phyloP scores from a whole-genome alignment of 2,113 vertebrate species.

The Geococcyx californianus region DNA sequence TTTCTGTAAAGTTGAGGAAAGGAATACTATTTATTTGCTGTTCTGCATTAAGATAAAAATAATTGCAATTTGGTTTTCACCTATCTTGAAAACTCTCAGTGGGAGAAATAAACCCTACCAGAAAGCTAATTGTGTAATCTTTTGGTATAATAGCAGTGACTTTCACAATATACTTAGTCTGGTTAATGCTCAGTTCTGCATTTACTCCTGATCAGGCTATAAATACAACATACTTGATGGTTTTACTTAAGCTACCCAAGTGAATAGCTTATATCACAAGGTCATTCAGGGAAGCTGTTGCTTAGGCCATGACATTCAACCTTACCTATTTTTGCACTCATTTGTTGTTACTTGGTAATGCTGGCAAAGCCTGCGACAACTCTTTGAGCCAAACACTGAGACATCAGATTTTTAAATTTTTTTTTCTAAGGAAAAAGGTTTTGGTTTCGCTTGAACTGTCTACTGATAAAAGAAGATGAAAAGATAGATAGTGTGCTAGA shows the following conservation, averaged over 20 bases:
- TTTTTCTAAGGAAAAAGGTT: background rate
- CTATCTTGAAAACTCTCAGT: background rate
- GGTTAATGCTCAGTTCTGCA: background rate
- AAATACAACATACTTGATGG: slow-evolving; percentile 11
- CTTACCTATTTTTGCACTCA: background rate
- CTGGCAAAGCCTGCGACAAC: background rate
- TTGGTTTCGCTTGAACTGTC: background rate
- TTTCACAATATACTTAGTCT: background rate
- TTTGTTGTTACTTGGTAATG: background rate
- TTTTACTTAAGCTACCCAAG: background rate
- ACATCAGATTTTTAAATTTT: background rate
- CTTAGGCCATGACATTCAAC: background rate
- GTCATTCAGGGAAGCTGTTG: background rate
- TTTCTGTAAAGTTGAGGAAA: background rate
- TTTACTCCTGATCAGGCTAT: background rate
- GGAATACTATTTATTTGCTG: background rate
- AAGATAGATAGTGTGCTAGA: background rate
- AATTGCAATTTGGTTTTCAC: background rate
- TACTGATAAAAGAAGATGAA: background rate
- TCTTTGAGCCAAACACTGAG: background rate
- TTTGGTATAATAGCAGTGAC: background rate
- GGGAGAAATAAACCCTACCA: background rate
- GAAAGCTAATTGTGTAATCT: background rate
- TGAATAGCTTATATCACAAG: background rate
- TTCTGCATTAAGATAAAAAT: background rate